A percentile compares a stretch with the other conserved stretches of the same genome.
Conservation (phyloP, 1,140 invertebrate species). For the Drosophila ambigua region DNA sequence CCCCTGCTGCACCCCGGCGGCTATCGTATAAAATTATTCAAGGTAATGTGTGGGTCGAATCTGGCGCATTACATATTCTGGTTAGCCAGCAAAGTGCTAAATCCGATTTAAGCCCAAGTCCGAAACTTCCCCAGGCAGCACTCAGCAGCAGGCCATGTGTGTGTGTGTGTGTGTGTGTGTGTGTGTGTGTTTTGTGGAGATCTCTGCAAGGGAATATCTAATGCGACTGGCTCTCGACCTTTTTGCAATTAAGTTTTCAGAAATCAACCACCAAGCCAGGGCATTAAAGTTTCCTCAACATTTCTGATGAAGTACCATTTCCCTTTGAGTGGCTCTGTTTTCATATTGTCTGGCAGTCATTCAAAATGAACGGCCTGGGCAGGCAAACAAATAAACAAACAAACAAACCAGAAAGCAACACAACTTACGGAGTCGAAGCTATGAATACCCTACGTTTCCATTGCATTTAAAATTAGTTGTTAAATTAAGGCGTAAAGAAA, state of each 20-base stretch:
- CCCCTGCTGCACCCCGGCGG: constrained; percentile 17
- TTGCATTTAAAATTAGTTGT: too few relatives aligned
- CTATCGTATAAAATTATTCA: constrained; percentile 63
- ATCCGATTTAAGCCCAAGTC: constrained; percentile 67
- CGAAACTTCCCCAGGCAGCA: constrained; percentile 11
- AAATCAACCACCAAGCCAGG: constrained; percentile 41
- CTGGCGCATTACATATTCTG: constrained; percentile 51
- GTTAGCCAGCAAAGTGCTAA: constrained; percentile 67
- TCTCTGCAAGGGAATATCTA: constrained; percentile 52
- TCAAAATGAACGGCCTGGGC: too few relatives aligned
- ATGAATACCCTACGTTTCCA: too few relatives aligned
- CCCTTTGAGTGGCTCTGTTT: constrained; percentile 2
- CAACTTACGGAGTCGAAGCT: not conserved
- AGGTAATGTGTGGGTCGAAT: constrained; percentile 44
- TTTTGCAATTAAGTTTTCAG: constrained; percentile 56
- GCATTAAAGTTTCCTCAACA: constrained; percentile 42
- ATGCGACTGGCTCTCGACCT: constrained; percentile 45
- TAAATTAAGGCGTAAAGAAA: too few relatives aligned
- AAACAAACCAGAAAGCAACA: constrained; percentile 4
- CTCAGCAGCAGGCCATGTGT: constrained; percentile 5
- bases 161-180: not conserved
- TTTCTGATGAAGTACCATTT: constrained; percentile 34
- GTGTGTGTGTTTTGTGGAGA: not conserved
- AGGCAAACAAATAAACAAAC: constrained; percentile 2
- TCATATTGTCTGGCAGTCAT: constrained; percentile 19